phyloP scores from a whole-genome alignment of 2,113 vertebrate genomes.

The Myiozetetes cayanensis region DNA sequence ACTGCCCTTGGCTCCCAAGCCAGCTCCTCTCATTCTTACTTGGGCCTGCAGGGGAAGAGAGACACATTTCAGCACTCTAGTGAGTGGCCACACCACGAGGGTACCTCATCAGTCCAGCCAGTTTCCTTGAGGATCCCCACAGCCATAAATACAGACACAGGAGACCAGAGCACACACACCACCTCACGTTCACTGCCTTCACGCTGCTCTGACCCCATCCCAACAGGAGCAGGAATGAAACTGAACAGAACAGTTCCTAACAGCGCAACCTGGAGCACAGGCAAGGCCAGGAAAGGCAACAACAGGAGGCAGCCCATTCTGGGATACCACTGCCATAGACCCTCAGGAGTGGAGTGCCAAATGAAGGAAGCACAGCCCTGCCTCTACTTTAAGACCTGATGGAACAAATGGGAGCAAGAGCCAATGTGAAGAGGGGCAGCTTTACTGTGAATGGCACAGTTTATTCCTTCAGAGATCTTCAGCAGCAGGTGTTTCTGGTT shows the following conservation, averaged over 20 bases:
- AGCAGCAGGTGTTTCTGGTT: background rate
- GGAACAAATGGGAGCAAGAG: background rate
- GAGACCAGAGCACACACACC: accelerated
- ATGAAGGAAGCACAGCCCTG: background rate
- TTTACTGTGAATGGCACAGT: background rate
- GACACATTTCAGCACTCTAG: background rate
- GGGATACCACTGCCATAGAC: background rate
- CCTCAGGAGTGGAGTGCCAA: background rate
- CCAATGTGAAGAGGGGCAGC: background rate
- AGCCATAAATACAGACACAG: background rate
- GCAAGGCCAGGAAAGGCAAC: background rate
- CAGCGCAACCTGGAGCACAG: background rate
- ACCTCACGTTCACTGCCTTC: accelerated
- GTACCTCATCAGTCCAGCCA: background rate
- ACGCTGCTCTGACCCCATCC: accelerated
- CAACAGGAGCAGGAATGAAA: background rate
- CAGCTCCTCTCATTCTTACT: conserved; percentile 91
- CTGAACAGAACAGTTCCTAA: background rate
- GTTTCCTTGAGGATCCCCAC: background rate
- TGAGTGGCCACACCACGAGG: accelerated
- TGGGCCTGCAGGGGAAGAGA: conserved; percentile 81
- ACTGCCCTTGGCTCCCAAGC: conserved; percentile 93
- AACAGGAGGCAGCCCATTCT: background rate
- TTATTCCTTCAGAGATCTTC: background rate
- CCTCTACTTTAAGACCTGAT: accelerated